phyloP scores from a whole-genome alignment of 2,888 invertebrate species.

The Drosophila pullipes region DNA sequence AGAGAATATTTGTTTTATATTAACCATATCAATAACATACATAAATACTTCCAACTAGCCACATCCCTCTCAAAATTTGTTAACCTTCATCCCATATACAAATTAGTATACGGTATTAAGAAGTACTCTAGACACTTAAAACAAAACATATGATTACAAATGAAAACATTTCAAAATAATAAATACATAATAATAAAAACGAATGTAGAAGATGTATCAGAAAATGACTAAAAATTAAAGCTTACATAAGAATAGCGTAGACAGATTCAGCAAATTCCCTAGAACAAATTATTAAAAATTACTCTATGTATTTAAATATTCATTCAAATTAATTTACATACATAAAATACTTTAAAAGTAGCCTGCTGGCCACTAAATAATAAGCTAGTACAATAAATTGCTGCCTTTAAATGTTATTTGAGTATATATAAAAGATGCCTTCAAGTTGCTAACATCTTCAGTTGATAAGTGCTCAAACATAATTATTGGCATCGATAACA shows the following conservation, averaged over 20 bases:
- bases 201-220: neutral
- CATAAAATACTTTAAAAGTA: neutral
- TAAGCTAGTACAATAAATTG: neutral
- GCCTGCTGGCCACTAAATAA: neutral
- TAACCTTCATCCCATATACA: neutral
- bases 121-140: neutral
- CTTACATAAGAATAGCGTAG: neutral
- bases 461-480: slow-evolving; percentile 5
- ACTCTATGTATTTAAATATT: neutral
- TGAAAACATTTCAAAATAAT: neutral
- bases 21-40: neutral
- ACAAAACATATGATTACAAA: neutral
- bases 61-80: neutral
- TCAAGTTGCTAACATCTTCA: neutral
- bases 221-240: neutral
- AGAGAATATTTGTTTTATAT: neutral
- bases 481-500: slow-evolving; percentile 43
- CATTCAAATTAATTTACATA: neutral
- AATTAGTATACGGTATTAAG: neutral
- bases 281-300: neutral
- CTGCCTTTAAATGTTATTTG: neutral
- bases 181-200: neutral
- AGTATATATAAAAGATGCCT: neutral
- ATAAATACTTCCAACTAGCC: neutral
- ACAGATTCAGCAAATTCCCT: neutral